Evolutionary conservation across 2,888 invertebrate genomes (phyloP), one percentile per base, ranked within the genome.

Genomic region (Rhaphigaster nebulosa): DNA sequence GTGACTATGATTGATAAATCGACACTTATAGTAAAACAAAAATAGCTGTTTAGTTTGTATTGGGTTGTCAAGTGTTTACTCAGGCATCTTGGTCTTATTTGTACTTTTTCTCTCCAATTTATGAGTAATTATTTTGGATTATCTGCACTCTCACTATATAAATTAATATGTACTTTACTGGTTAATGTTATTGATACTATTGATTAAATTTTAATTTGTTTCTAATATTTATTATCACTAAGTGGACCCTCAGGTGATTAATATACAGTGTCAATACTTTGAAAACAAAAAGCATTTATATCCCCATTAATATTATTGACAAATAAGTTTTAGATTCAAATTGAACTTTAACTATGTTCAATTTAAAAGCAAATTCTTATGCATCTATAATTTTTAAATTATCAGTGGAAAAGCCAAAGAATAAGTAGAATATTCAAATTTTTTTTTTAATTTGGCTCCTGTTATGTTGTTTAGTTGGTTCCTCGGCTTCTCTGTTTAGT

Each of bases 1-100:
- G n/a, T 41, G 41, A 50, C n/a, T 41, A 65, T 29, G 80, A 38
- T 84, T 45, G n/a, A 45, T 45, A n/a, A 84, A 84, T 26, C n/a
- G n/a, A 84, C n/a, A 84, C 26, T 84, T n/a, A 84, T 23, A 45
- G 84, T 76, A 20, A 38, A 76, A 38, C 29, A 65, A 65, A 38
- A 76, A 38, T 60, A 60, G 60, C 34, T 76, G 8, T 65, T 20
- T 38, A 76, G 18, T 76, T 76, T 34, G 70, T 76, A 76, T 76
- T 76, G 70, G 70, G 70, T 76, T 76, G 70, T 76, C 70, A 76
- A 76, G 70, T 76, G 70, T 70, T 70, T 38, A 34, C 20, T 8
- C 34, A n/a, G 34, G 8, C 20, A 38, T 76, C 18, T 65, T 29
- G 29, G 13, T 60, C n/a, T 26, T n/a, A 8, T 20, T 60, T 26